Percentiles rank a stretch among this genome's conserved stretches.
These are phyloP conservation scores for Phortica magna DNA, from an alignment of 2,888 invertebrate genomes.

Conservation along the genomic window DNA sequence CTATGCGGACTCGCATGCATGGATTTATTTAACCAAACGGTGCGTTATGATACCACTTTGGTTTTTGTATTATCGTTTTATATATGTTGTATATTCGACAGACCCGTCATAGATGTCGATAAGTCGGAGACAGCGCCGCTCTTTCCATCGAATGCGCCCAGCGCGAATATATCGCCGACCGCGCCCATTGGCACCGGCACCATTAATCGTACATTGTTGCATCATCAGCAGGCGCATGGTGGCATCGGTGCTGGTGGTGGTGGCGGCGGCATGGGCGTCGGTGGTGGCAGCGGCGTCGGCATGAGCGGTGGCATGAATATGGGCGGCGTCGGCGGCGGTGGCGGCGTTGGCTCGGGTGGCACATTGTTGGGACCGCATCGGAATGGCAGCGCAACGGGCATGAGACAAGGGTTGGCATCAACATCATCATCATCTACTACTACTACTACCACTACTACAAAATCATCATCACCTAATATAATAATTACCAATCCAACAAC, in stretches of 20 bases:
- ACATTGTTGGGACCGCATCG: slow-evolving; percentile 59
- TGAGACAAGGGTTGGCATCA: slow-evolving; percentile 78
- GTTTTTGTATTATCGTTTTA: slow-evolving; percentile 7
- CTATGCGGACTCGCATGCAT: slow-evolving; percentile 96
- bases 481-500: slow-evolving; percentile 40
- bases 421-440: slow-evolving; percentile 55
- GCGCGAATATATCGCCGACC: slow-evolving; percentile 76
- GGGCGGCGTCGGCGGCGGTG: slow-evolving; percentile 52
- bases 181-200: slow-evolving; percentile 75
- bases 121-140: slow-evolving; percentile 78
- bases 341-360: slow-evolving; percentile 45
- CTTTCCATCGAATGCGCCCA: slow-evolving; percentile 76
- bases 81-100: slow-evolving; percentile 50
- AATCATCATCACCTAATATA: slow-evolving; percentile 50
- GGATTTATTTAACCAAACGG: slow-evolving; percentile 97
- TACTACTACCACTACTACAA: slow-evolving; percentile 65
- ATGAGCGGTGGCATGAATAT: slow-evolving; percentile 59
- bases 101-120: slow-evolving; percentile 74
- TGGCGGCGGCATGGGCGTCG: slow-evolving; percentile 52
- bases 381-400: slow-evolving; percentile 73
- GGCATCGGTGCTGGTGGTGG: slow-evolving; percentile 58
- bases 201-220: slow-evolving; percentile 77
- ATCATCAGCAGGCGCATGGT: slow-evolving; percentile 75
- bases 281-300: slow-evolving; percentile 62
- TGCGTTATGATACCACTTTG: slow-evolving; percentile 77